Conservation (phyloP, 2,113 vertebrate species). For the Pachycephala philippinensis region DNA sequence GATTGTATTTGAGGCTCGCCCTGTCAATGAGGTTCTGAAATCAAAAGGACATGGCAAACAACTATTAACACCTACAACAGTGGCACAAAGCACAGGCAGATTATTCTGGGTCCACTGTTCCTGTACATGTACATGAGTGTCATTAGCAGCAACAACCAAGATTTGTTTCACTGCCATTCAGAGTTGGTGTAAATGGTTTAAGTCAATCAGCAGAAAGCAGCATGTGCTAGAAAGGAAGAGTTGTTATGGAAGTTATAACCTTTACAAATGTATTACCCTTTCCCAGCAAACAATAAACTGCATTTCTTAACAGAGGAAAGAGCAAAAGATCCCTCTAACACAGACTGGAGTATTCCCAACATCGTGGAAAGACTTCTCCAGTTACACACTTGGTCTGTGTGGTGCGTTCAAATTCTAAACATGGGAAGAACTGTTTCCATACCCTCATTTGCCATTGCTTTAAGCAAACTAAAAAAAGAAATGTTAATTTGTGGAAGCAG, state of each 20-base stretch:
- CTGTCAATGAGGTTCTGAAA: constrained; percentile 73
- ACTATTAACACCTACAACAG: neutral
- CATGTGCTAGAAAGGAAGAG: neutral
- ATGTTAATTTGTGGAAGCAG: neutral
- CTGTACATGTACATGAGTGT: neutral
- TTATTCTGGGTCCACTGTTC: neutral
- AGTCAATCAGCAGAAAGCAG: neutral
- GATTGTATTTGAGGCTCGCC: constrained; percentile 69
- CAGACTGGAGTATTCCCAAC: neutral
- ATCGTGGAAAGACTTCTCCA: neutral
- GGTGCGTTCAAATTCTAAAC: neutral
- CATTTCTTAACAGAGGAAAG: neutral
- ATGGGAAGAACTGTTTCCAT: neutral
- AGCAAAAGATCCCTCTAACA: neutral
- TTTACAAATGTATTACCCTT: neutral
- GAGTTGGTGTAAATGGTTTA: neutral
- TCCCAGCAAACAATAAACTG: neutral
- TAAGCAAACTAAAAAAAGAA: neutral
- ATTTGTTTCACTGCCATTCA: neutral
- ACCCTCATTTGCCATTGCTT: neutral
- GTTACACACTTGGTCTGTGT: fast-evolving
- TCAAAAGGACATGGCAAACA: constrained; percentile 28
- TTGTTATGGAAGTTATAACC: neutral
- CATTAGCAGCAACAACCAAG: neutral
- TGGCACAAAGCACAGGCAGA: neutral